Evolutionary conservation across 1,140 invertebrate genomes (phyloP), one percentile per base, ranked within the genome.

Genomic region (Drosophila athabasca): DNA sequence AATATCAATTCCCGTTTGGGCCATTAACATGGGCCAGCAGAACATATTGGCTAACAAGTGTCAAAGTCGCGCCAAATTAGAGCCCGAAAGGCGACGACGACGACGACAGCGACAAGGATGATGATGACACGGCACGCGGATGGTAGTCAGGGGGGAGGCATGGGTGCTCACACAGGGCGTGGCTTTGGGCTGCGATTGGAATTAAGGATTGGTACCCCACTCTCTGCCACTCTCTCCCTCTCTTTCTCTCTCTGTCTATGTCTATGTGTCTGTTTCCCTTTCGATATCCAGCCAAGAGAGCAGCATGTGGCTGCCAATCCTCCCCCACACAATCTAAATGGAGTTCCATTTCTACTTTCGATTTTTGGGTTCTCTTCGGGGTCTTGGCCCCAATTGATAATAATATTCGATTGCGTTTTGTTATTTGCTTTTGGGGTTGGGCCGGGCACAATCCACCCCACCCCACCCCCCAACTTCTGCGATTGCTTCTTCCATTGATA

Each of bases 21-120:
- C 83, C 75, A 87, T 87, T 88, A 87, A 82, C 75, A 87, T 69
- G 66, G 76, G 79, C 79, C 66, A 82, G 35, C 24, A 78, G 76
- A 87, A 85, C 81, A 85, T 85, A 85, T 87, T 85, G 82, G 83
- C 82, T 85, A 85, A 85, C 82, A 85, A 85, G 82, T 85, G 82
- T 88, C 82, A 85, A 87, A 85, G 82, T 85, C 82, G 82, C 78
- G 74, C 82, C 82, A 87, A 85, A 87, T 82, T 87, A 85, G 82
- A 75, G 72, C 48, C 61, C 65, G 49, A 62, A 81, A 81, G 69
- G 77, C 81, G 79, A 85, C 53, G 78, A 85, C 66, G 73, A 69
- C 31, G 31, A 31, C 69, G 67, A 35, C 31, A 31, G 8, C 9
- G 31, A 39, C 35, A 39, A 39, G 35, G 35, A 39, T 39, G 35